These are phyloP conservation scores for Cnemophilus loriae DNA, from an alignment of 2,113 vertebrate species.

Conservation along the genomic window DNA sequence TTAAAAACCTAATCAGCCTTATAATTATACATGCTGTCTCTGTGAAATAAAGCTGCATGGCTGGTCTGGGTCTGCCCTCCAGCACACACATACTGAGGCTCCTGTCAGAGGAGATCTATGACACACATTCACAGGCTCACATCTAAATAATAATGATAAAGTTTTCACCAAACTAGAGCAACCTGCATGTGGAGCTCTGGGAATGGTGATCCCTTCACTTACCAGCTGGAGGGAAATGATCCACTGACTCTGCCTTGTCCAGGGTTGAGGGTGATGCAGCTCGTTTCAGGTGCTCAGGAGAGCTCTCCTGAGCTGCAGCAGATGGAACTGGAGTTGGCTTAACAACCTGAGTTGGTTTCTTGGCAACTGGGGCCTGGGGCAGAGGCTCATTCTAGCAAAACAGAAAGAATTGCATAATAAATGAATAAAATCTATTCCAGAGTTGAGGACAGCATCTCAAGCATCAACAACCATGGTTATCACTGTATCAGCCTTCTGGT, in stretches of 20 bases:
- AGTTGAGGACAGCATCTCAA: not conserved
- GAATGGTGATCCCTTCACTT: not conserved
- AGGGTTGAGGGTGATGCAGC: not conserved
- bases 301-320: conserved; percentile 19
- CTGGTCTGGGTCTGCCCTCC: not conserved
- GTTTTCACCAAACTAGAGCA: not conserved
- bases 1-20: conserved; percentile 27
- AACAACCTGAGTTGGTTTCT: conserved; percentile 63
- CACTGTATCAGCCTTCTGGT: not conserved
- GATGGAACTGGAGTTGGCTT: conserved; percentile 42
- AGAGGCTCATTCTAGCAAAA: conserved; percentile 62
- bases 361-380: conserved; percentile 65
- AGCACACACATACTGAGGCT: not conserved
- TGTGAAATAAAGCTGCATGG: not conserved
- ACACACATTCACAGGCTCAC: not conserved
- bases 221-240: conserved; percentile 66
- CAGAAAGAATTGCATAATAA: not conserved
- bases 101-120: not conserved
- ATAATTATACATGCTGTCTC: not conserved
- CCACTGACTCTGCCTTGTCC: conserved; percentile 18
- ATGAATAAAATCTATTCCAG: not conserved
- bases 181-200: not conserved
- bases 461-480: not conserved
- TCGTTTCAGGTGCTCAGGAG: conserved; percentile 1
- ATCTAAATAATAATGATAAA: not conserved